Conservation (phyloP, 1,140 invertebrate species). For the Brachionus asplanchnoidis region DNA sequence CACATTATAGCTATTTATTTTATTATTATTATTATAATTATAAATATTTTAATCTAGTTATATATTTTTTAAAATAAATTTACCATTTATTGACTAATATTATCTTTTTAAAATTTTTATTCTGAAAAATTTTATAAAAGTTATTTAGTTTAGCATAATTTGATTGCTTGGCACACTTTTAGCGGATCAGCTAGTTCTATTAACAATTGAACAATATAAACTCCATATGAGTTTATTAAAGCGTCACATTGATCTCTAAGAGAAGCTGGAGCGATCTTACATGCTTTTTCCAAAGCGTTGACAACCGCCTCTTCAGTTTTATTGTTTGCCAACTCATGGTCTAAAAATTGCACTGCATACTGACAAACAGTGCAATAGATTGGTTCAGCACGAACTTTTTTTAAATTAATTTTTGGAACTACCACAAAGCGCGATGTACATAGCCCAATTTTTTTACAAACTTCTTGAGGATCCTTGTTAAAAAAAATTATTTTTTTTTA, state of each 20-base stretch:
- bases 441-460: slow-evolving; percentile 11
- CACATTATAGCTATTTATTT: no score
- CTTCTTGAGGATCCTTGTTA: background rate
- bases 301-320: slow-evolving; percentile 14
- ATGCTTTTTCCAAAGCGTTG: slow-evolving; percentile 37
- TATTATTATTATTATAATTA: no score
- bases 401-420: background rate
- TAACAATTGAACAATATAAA: slow-evolving; percentile 24
- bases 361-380: slow-evolving; percentile 33
- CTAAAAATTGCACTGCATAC: slow-evolving; percentile 39
- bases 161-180: slow-evolving; percentile 30
- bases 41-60: no score
- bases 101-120: no score
- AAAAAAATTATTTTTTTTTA: background rate
- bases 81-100: no score
- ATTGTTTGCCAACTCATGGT: slow-evolving; percentile 26
- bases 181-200: slow-evolving; percentile 21
- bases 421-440: background rate
- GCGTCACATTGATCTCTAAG: slow-evolving; percentile 17
- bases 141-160: slow-evolving; percentile 4
- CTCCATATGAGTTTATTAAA: slow-evolving; percentile 21
- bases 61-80: no score
- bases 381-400: background rate
- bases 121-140: no score
- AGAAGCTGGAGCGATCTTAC: background rate